Evolutionary conservation across 1,140 invertebrate species (phyloP), one percentile per base, ranked within the genome.

Genomic region (Delia radicum): DNA sequence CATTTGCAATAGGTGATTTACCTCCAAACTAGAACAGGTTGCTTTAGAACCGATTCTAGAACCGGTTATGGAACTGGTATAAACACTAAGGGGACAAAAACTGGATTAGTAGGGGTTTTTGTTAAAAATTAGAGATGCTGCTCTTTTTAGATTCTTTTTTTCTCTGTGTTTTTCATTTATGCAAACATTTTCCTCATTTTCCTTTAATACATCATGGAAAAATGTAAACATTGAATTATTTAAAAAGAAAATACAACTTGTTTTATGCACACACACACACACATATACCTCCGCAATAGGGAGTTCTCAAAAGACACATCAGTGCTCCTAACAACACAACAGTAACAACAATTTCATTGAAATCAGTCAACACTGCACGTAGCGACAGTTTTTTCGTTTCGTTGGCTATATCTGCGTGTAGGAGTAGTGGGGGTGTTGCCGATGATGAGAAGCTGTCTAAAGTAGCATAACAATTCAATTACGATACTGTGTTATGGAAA

Each of bases 391-490:
- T n/a, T 55, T 55, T 55, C 48, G 48, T 55, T 55, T 55, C 8
- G 21, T 2, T 21, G 21, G 18, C 0, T 4, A 18, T 21, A 10
- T 55, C 5, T n/a, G 46, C 15, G 21, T 2, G 21, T 21, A 4
- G n/a, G 4, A n/a, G 18, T 10, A 6, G 21, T 55, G 21, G 6
- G 48, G 1, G 48, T 55, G 8, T 21, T n/a, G 48, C 24, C 24
- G 5, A 7, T 8, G n/a, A 7, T 55, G 8, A 24, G 48, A 24
- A 21, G 48, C 24, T 55, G 18, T 55, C 15, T 21, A 55, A 21
- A 55, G n/a, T 55, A 55, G 48, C 48, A 55, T 55, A 55, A 55
- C 48, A 55, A 55, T 55, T 55, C 48, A 55, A 55, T 55, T 55
- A 55, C 48, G n/a, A n/a, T n/a, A 21, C 48, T 6, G 48, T 24